Percentiles rank a stretch among this genome's conserved stretches.
Evolutionary conservation across 2,888 invertebrate genomes (phyloP).

Genomic region (Noctua janthe): DNA sequence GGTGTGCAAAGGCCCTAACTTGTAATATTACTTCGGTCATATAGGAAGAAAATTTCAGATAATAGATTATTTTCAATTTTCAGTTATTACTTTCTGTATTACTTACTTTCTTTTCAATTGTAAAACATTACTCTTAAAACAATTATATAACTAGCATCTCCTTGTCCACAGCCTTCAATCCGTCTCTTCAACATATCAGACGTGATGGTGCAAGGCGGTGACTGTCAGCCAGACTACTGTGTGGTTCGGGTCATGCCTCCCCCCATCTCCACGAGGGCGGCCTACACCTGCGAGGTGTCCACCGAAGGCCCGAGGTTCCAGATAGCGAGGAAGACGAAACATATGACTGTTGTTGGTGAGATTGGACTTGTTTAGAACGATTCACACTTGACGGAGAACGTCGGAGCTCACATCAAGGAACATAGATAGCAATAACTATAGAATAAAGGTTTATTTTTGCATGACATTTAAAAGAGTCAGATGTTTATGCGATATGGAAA

Average conservation of each 20-base stretch:
- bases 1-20: background rate
- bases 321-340: constrained; percentile 86
- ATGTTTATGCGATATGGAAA: constrained; percentile 20
- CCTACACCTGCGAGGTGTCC: constrained; percentile 86
- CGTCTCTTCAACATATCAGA: constrained; percentile 86
- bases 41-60: background rate
- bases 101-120: background rate
- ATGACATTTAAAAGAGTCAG: background rate
- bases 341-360: constrained; percentile 89
- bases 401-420: background rate
- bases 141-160: background rate
- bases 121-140: background rate
- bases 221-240: constrained; percentile 82
- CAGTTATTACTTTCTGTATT: background rate
- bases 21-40: background rate
- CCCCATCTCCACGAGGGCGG: constrained; percentile 83
- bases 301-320: constrained; percentile 88
- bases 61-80: background rate
- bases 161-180: constrained; percentile 80
- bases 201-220: constrained; percentile 85
- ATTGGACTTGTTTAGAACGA: constrained; percentile 6
- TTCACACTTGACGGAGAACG: background rate
- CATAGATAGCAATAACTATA: accelerated
- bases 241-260: constrained; percentile 86
- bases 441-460: constrained; percentile 8